A percentile compares a stretch with the other conserved stretches of the same genome.
Conservation (phyloP, 2,797 vertebrate species). For the Scomberomorus guttatus region DNA sequence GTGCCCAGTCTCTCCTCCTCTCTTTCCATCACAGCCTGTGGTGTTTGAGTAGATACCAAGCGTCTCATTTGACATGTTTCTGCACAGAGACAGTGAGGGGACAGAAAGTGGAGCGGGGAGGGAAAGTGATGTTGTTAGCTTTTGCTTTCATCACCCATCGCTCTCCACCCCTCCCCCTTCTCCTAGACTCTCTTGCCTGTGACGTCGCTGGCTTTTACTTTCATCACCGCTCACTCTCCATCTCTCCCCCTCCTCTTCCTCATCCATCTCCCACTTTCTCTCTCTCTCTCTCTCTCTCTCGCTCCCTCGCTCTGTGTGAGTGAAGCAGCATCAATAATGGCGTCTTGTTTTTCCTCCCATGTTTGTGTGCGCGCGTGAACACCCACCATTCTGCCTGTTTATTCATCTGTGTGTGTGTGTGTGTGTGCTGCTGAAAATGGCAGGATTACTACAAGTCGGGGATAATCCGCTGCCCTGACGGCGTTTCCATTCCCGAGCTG, state of each 20-base stretch:
- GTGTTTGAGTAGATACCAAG: conserved; percentile 4
- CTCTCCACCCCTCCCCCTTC: neutral
- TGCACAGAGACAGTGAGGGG: conserved; percentile 30
- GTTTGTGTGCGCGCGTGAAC: conserved; percentile 49
- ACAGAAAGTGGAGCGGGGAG: conserved; percentile 55
- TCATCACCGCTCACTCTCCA: conserved; percentile 24
- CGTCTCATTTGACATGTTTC: neutral
- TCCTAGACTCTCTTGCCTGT: conserved; percentile 5
- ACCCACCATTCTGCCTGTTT: conserved; percentile 34
- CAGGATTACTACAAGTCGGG: conserved; percentile 99
- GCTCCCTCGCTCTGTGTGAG: neutral
- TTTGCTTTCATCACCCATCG: conserved; percentile 45
- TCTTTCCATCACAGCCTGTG: neutral
- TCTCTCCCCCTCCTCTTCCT: conserved; percentile 26
- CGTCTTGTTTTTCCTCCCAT: conserved; percentile 78
- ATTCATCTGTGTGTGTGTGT: conserved; percentile 36
- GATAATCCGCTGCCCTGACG: conserved; percentile 99
- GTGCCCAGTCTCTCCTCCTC: neutral
- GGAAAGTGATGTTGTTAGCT: conserved; percentile 58
- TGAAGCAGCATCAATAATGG: conserved; percentile 83
- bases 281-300: conserved; percentile 11
- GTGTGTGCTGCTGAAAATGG: conserved; percentile 72
- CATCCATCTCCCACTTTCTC: conserved; percentile 18
- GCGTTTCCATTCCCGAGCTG: conserved; percentile 98
- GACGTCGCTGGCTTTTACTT: conserved; percentile 50